Evolutionary conservation across 2,797 vertebrate genomes (phyloP), one percentile per base, ranked within the genome.

Genomic region (Coluber constrictor): DNA sequence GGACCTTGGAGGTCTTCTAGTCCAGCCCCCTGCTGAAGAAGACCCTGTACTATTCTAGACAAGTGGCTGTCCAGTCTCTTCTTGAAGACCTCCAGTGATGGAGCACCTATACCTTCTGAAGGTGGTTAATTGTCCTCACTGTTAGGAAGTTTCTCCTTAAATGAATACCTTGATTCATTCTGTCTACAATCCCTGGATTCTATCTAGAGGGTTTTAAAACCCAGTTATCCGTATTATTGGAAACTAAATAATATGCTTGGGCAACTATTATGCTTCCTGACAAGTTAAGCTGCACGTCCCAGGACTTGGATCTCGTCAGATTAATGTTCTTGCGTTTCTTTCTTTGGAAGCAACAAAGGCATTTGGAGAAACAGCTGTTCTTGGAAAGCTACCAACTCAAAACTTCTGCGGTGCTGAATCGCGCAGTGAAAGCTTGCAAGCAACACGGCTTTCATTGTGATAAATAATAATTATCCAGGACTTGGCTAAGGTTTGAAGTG

Each of bases 211-310:
- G 74, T 92, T 86, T 74, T 5, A 90, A 90, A 59, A 18, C 63
- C 79, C 0, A 0, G 55, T 20, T 37, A 43, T 18, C 10, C 43
- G 29, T 92, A 51, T 93, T 95, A 54, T 61, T 86, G 87, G 90
- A 92, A 93, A 89, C n/a, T 91, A 87, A 94, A 3, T 27, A 92
- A 3, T 29, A 92, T 5, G 4, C 93, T 94, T 57, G 86, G 93
- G 59, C 37, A 93, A 91, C 91, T 90, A 32, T 87, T 95, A 60
- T 37, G 43, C 37, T 12, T 92, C n/a, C 59, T 63, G 25, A 94
- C 60, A 89, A 54, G 4, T 25, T 90, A 61, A 89, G 55, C 51
- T 92, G 5, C 47, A 89, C 27, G 63, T 83, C 89, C 25, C 32
- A 79, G 37, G 83, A n/a, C 29, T 12, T 56, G 93, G 74, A 87